Evolutionary conservation across 2,113 vertebrate species (phyloP), one percentile per base, ranked within the genome.

Genomic region (Emydura subglobosa): DNA sequence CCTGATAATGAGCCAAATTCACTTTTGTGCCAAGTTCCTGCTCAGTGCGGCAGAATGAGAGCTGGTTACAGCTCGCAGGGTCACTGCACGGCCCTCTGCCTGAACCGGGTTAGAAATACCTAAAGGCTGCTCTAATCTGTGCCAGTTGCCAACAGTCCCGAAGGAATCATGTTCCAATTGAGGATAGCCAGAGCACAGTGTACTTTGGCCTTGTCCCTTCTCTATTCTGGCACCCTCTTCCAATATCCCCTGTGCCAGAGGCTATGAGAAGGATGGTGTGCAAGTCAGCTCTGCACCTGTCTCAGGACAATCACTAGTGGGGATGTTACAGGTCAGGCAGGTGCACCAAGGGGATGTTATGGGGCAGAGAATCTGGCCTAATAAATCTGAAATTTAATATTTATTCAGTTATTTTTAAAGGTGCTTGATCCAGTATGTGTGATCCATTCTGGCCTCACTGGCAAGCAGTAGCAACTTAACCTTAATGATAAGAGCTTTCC

Each of bases 1-100:
- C 85, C 5, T 0, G 0, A 39, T 44, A 47, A 44, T 47, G 91
- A 83, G 6, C 0, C 1, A 0, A 0, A 21, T 47, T 94, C 88
- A 86, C 39, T 22, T 44, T 86, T 88, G 29, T 86, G 74, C 49
- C 27, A 72, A 29, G 24, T 89, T 84, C 92, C 31, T 34, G 1
- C 44, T 82, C 51, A 39, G 59, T 47, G 44, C 84, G 50, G 34
- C 31, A 53, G 31, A 65, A 21, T n/a, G 88, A 81, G 29, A 84
- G 50, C n/a, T 84, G 49, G 59, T 47, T 82, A 2, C 61, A 61
- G 42, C 83, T 76, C 10, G 6, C 49, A 80, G 34, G 34, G 81
- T 84, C 78, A 81, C 82, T 92, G 19, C 25, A 7, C 3, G 24
- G 34, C 76, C 86, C 81, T 82, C n/a, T 90, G 31, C n/a, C 24